These are phyloP conservation scores for Lottia scabra DNA, from an alignment of 2,888 invertebrate species.

Conservation along the genomic window DNA sequence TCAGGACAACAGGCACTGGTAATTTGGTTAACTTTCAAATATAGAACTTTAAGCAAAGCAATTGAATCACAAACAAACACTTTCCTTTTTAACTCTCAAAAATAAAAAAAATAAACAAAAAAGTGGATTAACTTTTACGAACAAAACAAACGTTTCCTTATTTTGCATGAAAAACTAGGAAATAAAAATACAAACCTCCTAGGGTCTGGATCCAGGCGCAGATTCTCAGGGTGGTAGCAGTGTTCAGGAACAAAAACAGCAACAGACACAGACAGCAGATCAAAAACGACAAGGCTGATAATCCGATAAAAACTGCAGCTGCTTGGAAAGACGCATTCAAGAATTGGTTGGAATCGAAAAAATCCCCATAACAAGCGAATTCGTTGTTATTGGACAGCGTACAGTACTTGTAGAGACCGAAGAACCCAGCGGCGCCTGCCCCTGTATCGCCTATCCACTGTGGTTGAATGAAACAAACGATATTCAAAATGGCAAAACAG, in stretches of 20 bases:
- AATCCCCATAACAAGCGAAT: conserved; percentile 79
- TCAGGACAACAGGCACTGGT: too few species aligned
- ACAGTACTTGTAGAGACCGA: conserved; percentile 93
- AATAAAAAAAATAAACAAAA: too few species aligned
- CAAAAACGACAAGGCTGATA: conserved; percentile 84
- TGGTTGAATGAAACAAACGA: conserved; percentile 95
- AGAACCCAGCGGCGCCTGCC: conserved; percentile 88
- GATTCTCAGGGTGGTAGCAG: conserved; percentile 90
- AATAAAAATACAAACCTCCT: conserved; percentile 79
- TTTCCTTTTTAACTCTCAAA: too few species aligned
- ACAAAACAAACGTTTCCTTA: too few species aligned
- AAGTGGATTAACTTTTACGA: too few species aligned
- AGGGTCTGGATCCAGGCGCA: conserved; percentile 97
- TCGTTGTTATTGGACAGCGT: conserved; percentile 75
- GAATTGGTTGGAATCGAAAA: conserved; percentile 79
- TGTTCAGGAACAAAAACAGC: conserved; percentile 92
- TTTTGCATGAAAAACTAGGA: too few species aligned
- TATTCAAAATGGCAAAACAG: conserved; percentile 94
- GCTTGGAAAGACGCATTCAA: conserved; percentile 86
- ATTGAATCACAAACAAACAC: too few species aligned
- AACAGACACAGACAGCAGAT: conserved; percentile 88
- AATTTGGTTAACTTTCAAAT: too few species aligned
- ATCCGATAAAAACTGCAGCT: conserved; percentile 88
- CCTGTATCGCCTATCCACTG: conserved; percentile 70
- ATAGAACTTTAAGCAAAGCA: too few species aligned